phyloP scores from a whole-genome alignment of 2,888 invertebrate species.

The Cataglyphis albicans region DNA sequence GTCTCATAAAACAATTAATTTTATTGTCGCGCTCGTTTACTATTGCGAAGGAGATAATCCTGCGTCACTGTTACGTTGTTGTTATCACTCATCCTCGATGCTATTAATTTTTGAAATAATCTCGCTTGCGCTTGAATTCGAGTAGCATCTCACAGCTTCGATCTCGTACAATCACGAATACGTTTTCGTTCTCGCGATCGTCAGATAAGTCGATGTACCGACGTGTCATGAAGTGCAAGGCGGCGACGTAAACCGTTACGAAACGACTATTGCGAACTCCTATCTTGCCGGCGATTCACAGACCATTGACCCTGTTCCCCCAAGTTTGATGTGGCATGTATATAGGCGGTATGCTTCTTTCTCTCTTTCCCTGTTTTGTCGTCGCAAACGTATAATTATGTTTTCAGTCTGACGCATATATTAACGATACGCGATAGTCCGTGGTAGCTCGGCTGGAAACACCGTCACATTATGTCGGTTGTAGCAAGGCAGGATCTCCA shows the following conservation, averaged over 20 bases:
- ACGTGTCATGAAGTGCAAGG: conserved; percentile 38
- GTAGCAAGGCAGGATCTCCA: conserved; percentile 21
- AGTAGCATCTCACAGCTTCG: conserved; percentile 18
- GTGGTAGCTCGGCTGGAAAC: conserved; percentile 49
- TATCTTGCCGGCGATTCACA: conserved; percentile 50
- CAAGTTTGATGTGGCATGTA: conserved; percentile 43
- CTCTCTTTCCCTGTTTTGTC: conserved; percentile 30
- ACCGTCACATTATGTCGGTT: conserved; percentile 46
- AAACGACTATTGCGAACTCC: conserved; percentile 49
- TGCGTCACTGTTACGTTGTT: neutral
- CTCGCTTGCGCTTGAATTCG: neutral
- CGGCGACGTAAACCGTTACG: conserved; percentile 49
- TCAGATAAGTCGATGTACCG: conserved; percentile 27
- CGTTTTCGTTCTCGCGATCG: conserved; percentile 41
- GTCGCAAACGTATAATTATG: conserved; percentile 48
- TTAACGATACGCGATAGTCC: conserved; percentile 43
- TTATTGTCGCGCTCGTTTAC: neutral
- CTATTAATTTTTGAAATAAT: conserved; percentile 20
- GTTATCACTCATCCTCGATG: neutral
- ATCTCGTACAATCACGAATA: conserved; percentile 29
- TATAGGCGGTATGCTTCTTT: neutral
- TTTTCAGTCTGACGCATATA: conserved; percentile 29
- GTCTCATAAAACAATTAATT: conserved; percentile 22
- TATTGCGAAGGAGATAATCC: neutral
- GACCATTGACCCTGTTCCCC: conserved; percentile 52